Evolutionary conservation across 2,797 vertebrate genomes (phyloP).

Genomic region (Austrolebias charrua): DNA sequence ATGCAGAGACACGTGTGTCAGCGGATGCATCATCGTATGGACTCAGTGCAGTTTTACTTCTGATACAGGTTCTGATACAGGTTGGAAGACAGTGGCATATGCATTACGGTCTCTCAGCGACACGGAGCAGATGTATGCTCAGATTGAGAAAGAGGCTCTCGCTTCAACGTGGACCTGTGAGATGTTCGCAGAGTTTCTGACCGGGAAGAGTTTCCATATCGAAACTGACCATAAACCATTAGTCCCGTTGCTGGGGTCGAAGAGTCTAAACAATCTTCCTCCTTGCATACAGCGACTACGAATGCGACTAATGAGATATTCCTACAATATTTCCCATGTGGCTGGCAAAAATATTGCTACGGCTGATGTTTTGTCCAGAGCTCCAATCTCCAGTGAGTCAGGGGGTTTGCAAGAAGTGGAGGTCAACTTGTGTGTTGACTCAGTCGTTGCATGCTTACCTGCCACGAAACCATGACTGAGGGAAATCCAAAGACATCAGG

Average conservation of each 20-base stretch:
- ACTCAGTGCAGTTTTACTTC: slow-evolving; percentile 3
- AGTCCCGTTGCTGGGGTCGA: too few species aligned
- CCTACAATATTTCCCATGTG: slow-evolving; percentile 4
- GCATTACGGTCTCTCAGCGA: slow-evolving; percentile 11
- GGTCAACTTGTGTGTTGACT: not conserved
- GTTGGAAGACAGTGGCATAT: slow-evolving; percentile 5
- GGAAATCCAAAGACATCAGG: too few species aligned
- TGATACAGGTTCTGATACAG: not conserved
- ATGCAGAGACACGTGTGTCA: slow-evolving; percentile 8
- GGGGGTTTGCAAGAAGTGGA: not conserved
- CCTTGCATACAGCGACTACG: too few species aligned
- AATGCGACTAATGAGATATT: too few species aligned
- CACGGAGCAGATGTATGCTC: slow-evolving; percentile 12
- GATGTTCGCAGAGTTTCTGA: too few species aligned
- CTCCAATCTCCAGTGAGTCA: not conserved
- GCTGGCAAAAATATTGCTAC: slow-evolving; percentile 1
- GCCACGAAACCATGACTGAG: too few species aligned
- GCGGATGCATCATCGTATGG: slow-evolving; percentile 12
- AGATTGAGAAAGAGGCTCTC: slow-evolving; percentile 17
- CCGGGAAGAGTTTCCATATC: too few species aligned
- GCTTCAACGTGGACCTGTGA: slow-evolving; percentile 19
- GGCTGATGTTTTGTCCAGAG: not conserved
- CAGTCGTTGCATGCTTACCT: not conserved
- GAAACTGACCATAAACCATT: too few species aligned
- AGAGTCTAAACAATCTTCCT: too few species aligned